Base-by-base conservation (phyloP, 2,797 vertebrate genomes). In the Champsocephalus gunnari region DNA sequence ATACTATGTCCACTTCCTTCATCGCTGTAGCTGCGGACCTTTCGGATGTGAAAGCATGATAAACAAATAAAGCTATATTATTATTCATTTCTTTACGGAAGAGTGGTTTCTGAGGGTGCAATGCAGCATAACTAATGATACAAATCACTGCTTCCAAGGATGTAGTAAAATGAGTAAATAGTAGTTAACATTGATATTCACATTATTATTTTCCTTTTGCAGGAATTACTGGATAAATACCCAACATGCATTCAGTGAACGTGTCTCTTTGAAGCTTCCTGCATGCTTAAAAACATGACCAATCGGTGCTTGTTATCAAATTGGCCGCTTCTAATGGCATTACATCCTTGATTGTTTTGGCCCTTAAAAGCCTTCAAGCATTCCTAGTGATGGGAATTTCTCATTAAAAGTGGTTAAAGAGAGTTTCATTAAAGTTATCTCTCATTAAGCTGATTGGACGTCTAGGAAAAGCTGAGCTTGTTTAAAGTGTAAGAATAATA, bases 401-500 rank as follows among this genome's bases (percentile, higher is more conserved):
- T 79, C 43, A 71, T 19, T 79, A 28, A 59, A 69, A 56, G 53
- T 75, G 61, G 51, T 38, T 38, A 62, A 38, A 34, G n/a, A 61
- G 57, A 69, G 59, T 74, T 77, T 82, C 38, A 77, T 82, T 82
- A 69, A 69, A 55, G 48, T 71, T 75, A 54, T 73, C 68, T 67
- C 28, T 71, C 67, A 38, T 66, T 73, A 61, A 44, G 51, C 19
- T 81, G 69, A 83, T 68, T 80, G 44, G 70, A 65, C 41, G 2
- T 54, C 74, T 17, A 56, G 32, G 68, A 72, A 48, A 72, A 32
- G 60, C 41, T 55, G 49, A 19, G 54, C 14, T 19, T 2, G 19
- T 68, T 81, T 62, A 58, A 64, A 73, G 43, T 43, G 44, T 77
- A 57, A 66, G 48, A 62, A 38, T 21, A 73, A 61, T 47, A 24